phyloP scores from a whole-genome alignment of 2,113 vertebrate genomes.

The Aplodontia rufa region DNA sequence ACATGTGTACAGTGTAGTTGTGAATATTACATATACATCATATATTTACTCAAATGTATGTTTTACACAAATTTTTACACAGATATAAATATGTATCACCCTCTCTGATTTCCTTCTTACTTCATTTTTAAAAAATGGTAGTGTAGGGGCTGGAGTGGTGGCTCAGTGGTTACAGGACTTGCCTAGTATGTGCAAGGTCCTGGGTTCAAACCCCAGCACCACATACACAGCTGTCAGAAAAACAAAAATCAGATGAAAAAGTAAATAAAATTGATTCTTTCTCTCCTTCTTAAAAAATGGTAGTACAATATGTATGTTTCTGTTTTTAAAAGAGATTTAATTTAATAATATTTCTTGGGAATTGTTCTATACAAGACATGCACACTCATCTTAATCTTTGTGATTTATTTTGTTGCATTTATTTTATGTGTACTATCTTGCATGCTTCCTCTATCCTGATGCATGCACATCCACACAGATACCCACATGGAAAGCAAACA shows the following conservation, averaged over 20 bases:
- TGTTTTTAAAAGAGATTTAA: conserved; percentile 24
- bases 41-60: not conserved
- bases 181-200: no score
- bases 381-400: not conserved
- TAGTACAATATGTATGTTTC: not conserved
- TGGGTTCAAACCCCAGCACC: no score
- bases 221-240: no score
- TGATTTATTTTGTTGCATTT: not conserved
- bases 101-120: not conserved
- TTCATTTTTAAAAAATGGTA: conserved; percentile 37
- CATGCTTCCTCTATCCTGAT: no score
- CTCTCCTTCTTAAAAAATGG: no score
- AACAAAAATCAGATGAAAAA: no score
- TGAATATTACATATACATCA: not conserved
- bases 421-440: not conserved
- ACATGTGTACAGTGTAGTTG: not conserved
- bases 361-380: not conserved
- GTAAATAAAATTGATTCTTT: no score
- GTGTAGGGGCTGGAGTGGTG: no score
- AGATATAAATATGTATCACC: not conserved
- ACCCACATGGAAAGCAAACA: not conserved
- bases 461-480: not conserved
- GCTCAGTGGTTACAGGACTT: no score
- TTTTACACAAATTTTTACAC: not conserved
- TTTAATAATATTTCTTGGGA: not conserved